A percentile compares a stretch with the other conserved stretches of the same genome.
These are phyloP conservation scores for Catagonus wagneri DNA, from an alignment of 2,113 vertebrate genomes.

Conservation along the genomic window DNA sequence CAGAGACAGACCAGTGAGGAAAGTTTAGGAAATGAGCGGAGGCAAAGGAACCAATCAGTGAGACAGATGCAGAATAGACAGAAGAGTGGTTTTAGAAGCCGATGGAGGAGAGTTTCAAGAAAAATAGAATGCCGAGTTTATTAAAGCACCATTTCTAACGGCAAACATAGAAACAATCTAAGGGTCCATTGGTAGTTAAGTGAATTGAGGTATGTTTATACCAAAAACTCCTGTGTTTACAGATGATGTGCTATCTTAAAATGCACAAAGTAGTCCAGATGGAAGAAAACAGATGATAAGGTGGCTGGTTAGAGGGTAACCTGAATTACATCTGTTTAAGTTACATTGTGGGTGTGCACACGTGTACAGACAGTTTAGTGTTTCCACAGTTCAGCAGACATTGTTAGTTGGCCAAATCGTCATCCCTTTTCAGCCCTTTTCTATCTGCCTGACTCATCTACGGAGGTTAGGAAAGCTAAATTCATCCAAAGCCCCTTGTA, in stretches of 20 bases:
- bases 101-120: constrained; percentile 9
- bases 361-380: background rate
- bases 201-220: background rate
- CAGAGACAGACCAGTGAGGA: background rate
- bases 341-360: background rate
- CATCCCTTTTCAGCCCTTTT: background rate
- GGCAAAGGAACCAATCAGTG: background rate
- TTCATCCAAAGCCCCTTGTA: background rate
- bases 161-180: background rate
- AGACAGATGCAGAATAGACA: background rate
- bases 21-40: constrained; percentile 14
- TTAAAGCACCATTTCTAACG: constrained; percentile 23
- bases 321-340: background rate
- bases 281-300: background rate
- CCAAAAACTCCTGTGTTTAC: background rate
- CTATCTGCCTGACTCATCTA: background rate
- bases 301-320: background rate
- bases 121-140: constrained; percentile 22
- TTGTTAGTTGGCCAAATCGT: background rate
- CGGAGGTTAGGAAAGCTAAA: constrained; percentile 31
- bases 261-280: background rate
- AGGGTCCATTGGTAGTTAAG: background rate
- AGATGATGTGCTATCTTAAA: constrained; percentile 26
- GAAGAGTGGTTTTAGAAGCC: background rate
- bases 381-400: background rate